Base-by-base conservation (phyloP, 1,140 invertebrate genomes). In the Oryzaephilus surinamensis region DNA sequence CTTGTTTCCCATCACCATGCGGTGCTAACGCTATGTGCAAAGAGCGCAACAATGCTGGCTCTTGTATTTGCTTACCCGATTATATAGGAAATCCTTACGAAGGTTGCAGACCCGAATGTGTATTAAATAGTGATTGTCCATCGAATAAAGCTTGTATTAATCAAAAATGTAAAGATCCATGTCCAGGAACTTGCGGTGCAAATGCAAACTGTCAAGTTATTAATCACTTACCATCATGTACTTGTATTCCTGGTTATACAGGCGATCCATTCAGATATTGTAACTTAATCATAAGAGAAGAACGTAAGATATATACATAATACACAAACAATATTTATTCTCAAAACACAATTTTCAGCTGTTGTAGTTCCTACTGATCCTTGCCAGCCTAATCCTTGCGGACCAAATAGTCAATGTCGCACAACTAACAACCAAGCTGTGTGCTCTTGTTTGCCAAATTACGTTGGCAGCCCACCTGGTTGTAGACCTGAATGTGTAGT, bases 161-260 rank as follows among this genome's bases (percentile, higher is more conserved):
- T 46, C 70, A 72, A 44, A 75, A 75, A 62, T 76, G 74, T 52
- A 59, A 59, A 29, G 70, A 78, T 60, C 76, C 75, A 12, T 79
- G 76, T 50, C 66, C 65, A 13, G 71, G 67, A 31, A 69, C 73
- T 13, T 82, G 79, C 59, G 77, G 76, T 6, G 48, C 64, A 29
- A 80, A 78, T 54, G 81, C 84, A 6, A 63, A 76, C 27, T 89
- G 84, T 54, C 71, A 70, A 50, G 75, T 78, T 14, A 63, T 70
- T 12, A 75, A 75, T 58, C 78, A 81, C 53, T 58, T 73, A 33
- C 71, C 78, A 27, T 73, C 73, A 55, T 69, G 83, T 51, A 70
- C 71, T 46, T 87, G 84, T 54, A 65, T 70, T 23, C 51, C 56
- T 45, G 72, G 71, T 18, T 75, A 61, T 48, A 66, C 64, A 34